Evolutionary conservation across 2,113 vertebrate species (phyloP).

Genomic region (Origma solitaria): DNA sequence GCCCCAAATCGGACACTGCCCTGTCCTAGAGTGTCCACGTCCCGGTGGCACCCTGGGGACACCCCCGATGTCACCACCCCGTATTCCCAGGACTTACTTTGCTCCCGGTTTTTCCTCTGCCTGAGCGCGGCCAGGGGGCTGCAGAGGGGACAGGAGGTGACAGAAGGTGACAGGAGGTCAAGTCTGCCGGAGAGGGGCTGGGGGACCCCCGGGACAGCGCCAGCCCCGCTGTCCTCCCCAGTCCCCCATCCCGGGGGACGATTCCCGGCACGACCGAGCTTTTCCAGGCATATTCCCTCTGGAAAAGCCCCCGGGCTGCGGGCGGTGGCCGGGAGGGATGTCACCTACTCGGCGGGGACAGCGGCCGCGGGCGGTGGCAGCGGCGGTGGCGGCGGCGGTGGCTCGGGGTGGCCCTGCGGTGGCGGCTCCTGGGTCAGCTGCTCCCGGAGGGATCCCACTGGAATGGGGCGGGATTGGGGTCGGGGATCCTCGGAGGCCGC

Average conservation of each 20-base stretch:
- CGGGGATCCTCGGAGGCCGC: background rate
- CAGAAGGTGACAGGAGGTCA: background rate
- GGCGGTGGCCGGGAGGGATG: fast-evolving
- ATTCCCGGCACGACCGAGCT: background rate
- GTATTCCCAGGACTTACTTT: background rate
- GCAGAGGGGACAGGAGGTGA: background rate
- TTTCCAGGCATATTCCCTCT: background rate
- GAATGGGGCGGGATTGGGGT: background rate
- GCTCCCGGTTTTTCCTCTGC: background rate
- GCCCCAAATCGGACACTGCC: background rate
- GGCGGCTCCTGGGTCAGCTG: background rate
- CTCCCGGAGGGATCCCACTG: conserved; percentile 8
- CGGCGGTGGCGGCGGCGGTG: background rate
- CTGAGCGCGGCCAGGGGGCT: conserved; percentile 4
- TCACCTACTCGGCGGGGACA: conserved; percentile 13
- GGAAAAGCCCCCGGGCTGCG: background rate
- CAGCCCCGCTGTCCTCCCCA: background rate
- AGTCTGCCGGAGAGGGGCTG: too few relatives aligned
- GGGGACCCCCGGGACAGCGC: too few relatives aligned
- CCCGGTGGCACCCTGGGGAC: background rate
- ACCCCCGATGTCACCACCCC: background rate
- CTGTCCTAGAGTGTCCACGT: fast-evolving
- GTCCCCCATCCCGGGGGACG: background rate
- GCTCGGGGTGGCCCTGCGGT: background rate
- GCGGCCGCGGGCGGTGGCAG: background rate